phyloP scores from a whole-genome alignment of 2,888 invertebrate genomes.

The Glomeris marginata region DNA sequence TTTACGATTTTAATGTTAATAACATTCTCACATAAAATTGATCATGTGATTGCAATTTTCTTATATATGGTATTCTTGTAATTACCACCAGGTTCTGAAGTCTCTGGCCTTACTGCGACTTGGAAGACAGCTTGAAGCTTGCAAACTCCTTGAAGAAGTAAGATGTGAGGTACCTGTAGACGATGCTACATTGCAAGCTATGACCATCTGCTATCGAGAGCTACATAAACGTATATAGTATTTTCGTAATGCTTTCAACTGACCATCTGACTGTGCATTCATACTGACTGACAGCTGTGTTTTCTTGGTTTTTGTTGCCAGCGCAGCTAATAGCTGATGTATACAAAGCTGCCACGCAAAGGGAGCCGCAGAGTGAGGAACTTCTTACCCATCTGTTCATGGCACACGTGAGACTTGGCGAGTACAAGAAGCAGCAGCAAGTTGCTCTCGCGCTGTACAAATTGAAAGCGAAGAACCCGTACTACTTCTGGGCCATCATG shows the following conservation, averaged over 20 bases:
- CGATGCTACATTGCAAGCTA: slow-evolving; percentile 85
- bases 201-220: slow-evolving; percentile 89
- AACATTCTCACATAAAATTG: too few species aligned
- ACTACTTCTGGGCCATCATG: slow-evolving; percentile 98
- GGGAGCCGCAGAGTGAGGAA: slow-evolving; percentile 78
- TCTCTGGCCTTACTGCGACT: slow-evolving; percentile 78
- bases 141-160: slow-evolving; percentile 54
- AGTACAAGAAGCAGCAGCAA: slow-evolving; percentile 79
- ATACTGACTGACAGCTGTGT: background rate
- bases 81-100: slow-evolving; percentile 52
- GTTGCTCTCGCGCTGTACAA: slow-evolving; percentile 82
- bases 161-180: slow-evolving; percentile 63
- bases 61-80: too few species aligned
- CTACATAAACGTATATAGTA: slow-evolving; percentile 63
- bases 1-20: too few species aligned
- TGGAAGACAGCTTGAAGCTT: slow-evolving; percentile 67
- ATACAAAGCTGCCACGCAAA: slow-evolving; percentile 75
- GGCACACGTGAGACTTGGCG: slow-evolving; percentile 79
- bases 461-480: slow-evolving; percentile 80
- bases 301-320: slow-evolving; percentile 28
- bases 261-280: too few species aligned
- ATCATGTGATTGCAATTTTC: too few species aligned
- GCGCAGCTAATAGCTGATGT: slow-evolving; percentile 76
- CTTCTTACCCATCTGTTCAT: slow-evolving; percentile 87
- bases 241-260: background rate